Evolutionary conservation across 2,797 vertebrate genomes (phyloP).

Genomic region (Microctenopoma lineatum): DNA sequence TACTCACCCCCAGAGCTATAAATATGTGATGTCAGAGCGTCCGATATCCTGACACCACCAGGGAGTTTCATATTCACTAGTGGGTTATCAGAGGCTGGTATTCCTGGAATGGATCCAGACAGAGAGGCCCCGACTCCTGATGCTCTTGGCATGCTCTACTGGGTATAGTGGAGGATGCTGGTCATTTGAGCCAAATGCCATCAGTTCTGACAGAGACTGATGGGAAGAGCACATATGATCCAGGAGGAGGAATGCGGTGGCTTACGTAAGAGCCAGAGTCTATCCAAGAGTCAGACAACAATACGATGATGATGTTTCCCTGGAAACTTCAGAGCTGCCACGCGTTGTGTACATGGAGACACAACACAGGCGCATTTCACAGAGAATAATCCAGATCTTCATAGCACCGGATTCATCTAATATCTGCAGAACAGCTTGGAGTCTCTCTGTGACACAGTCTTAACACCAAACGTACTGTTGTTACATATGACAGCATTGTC

Average conservation of each 20-base stretch:
- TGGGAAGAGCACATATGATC: constrained; percentile 30
- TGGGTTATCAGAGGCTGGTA: constrained; percentile 24
- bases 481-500: too few species aligned
- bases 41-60: constrained; percentile 10
- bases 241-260: not conserved
- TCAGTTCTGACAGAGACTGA: constrained; percentile 46
- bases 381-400: not conserved
- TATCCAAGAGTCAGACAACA: not conserved
- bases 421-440: too few species aligned
- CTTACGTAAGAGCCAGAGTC: not conserved
- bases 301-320: constrained; percentile 16
- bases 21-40: constrained; percentile 35
- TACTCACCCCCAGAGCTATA: constrained; percentile 11
- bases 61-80: constrained; percentile 35
- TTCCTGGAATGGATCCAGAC: constrained; percentile 22
- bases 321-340: not conserved
- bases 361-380: too few species aligned
- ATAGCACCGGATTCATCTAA: not conserved
- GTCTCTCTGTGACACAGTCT: not conserved
- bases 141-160: constrained; percentile 24
- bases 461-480: not conserved
- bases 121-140: constrained; percentile 1
- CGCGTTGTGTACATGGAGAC: not conserved
- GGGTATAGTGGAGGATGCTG: constrained; percentile 32
- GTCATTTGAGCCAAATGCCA: constrained; percentile 39